These are phyloP conservation scores for Stenodera caucasica DNA, from an alignment of 2,888 invertebrate genomes.

Conservation along the genomic window DNA sequence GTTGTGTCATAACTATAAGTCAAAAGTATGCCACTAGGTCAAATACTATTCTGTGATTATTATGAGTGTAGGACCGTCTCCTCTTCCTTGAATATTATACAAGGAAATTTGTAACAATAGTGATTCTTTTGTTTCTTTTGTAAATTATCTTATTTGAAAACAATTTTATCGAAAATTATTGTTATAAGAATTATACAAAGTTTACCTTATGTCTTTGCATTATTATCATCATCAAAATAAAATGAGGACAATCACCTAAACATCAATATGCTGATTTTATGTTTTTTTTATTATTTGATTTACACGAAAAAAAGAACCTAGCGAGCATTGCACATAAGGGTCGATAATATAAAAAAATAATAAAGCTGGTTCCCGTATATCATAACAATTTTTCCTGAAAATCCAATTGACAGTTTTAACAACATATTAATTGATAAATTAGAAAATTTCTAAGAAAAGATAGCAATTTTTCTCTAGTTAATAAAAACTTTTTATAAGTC, in stretches of 20 bases:
- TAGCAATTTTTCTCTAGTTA: too few species aligned
- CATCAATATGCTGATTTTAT: neutral
- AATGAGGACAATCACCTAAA: constrained; percentile 2
- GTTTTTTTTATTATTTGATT: neutral
- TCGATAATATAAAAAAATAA: neutral
- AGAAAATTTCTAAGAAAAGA: too few species aligned
- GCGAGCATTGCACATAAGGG: neutral
- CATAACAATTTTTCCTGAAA: neutral
- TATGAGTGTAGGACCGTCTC: neutral
- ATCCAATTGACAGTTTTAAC: neutral
- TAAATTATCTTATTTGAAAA: neutral
- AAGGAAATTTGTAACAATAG: constrained; percentile 20
- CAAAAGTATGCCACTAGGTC: constrained; percentile 39
- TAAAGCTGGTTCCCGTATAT: neutral
- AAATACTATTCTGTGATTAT: constrained; percentile 10
- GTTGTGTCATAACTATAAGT: constrained; percentile 42
- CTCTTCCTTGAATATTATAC: constrained; percentile 21
- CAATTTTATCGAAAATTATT: neutral
- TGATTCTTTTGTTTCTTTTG: neutral
- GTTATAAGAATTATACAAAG: neutral
- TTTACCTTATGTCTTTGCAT: neutral
- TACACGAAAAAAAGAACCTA: neutral
- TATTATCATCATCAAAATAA: neutral
- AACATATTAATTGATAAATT: too few species aligned
- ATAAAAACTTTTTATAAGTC: too few species aligned